phyloP scores from a whole-genome alignment of 2,797 vertebrate genomes.

The Rousettus madagascariensis region DNA sequence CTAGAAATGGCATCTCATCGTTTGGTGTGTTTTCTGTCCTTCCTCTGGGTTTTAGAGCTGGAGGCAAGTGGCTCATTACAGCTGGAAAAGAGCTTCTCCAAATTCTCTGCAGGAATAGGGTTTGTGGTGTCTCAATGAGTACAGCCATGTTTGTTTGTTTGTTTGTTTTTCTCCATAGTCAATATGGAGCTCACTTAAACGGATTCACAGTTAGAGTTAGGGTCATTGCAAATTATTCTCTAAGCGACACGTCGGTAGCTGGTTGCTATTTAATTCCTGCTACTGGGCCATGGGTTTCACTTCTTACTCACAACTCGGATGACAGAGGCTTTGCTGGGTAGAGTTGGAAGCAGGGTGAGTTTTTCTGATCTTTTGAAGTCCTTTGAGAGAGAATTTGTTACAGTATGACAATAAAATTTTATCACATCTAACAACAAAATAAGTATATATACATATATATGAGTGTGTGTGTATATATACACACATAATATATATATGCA shows the following conservation, averaged over 20 bases:
- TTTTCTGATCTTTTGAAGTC: neutral
- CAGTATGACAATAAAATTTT: neutral
- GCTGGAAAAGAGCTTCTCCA: slow-evolving; percentile 47
- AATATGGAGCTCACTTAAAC: neutral
- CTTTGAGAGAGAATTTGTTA: neutral
- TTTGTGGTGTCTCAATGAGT: neutral
- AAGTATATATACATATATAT: neutral
- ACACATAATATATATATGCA: neutral
- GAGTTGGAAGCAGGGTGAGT: neutral
- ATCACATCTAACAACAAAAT: neutral
- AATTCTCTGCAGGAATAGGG: slow-evolving; percentile 61
- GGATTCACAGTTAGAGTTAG: neutral
- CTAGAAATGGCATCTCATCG: neutral
- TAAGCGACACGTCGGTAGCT: neutral
- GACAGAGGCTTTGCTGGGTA: neutral
- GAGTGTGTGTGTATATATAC: fast-evolving
- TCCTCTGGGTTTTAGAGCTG: slow-evolving; percentile 58
- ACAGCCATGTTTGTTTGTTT: neutral
- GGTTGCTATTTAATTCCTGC: neutral
- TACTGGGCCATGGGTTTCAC: neutral
- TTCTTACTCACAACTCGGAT: neutral
- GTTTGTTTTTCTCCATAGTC: neutral
- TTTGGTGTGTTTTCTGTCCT: slow-evolving; percentile 2
- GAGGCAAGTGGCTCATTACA: slow-evolving; percentile 70
- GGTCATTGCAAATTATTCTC: neutral